phyloP scores from a whole-genome alignment of 2,888 invertebrate species.

The Ecliptopera silaceata region DNA sequence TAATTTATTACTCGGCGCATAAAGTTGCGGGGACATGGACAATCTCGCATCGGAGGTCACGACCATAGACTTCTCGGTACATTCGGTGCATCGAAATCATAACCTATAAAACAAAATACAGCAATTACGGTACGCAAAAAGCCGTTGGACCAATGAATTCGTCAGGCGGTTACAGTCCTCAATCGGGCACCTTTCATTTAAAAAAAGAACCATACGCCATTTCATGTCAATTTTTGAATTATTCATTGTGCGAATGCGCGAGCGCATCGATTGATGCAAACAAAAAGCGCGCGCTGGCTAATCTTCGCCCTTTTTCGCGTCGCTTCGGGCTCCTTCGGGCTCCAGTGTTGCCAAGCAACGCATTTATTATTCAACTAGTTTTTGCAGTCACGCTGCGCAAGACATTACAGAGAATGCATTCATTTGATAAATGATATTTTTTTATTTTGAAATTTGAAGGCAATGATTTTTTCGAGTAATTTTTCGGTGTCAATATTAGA shows the following conservation, averaged over 20 bases:
- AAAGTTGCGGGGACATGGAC: conserved; percentile 35
- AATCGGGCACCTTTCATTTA: conserved; percentile 83
- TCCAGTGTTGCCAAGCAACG: conserved; percentile 74
- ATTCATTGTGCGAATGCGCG: conserved; percentile 83
- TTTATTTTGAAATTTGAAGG: conserved; percentile 45
- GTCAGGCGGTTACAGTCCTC: conserved; percentile 83
- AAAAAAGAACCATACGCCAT: conserved; percentile 83
- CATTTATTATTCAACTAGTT: conserved; percentile 81
- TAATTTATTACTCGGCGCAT: conserved; percentile 58
- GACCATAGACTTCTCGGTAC: conserved; percentile 13
- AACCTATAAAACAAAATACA: conserved; percentile 68
- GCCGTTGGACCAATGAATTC: conserved; percentile 82
- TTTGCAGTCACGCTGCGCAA: conserved; percentile 79
- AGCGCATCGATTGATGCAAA: conserved; percentile 83
- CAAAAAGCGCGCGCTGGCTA: conserved; percentile 80
- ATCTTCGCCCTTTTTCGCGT: conserved; percentile 78
- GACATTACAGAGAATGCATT: conserved; percentile 77
- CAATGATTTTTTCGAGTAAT: conserved; percentile 59
- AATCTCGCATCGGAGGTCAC: conserved; percentile 28
- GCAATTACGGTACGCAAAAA: conserved; percentile 78
- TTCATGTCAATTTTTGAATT: conserved; percentile 84
- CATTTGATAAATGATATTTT: conserved; percentile 79
- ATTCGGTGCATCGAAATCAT: conserved; percentile 46
- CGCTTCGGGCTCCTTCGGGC: conserved; percentile 66
- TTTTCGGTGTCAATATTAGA: conserved; percentile 69